phyloP scores from a whole-genome alignment of 2,888 invertebrate species.

The Cryptocephalus moraei region DNA sequence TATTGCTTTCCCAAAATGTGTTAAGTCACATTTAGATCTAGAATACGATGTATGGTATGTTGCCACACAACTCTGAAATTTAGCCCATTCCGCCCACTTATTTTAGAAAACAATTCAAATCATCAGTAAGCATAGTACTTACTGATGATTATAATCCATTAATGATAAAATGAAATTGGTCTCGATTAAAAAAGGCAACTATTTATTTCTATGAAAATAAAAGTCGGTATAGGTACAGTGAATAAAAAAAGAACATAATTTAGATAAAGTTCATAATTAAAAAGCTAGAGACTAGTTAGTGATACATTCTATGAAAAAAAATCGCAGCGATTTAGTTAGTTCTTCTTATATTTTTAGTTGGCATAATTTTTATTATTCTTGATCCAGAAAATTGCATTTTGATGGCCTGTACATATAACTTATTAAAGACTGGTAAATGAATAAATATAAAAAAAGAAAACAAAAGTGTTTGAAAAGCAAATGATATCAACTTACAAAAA shows the following conservation, averaged over 20 bases:
- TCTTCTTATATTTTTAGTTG: too few species aligned
- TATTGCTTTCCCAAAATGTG: too few species aligned
- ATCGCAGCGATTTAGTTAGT: constrained; percentile 21
- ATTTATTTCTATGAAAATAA: constrained; percentile 35
- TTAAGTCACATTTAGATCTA: too few species aligned
- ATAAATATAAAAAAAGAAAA: constrained; percentile 10
- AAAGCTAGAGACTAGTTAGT: constrained; percentile 33
- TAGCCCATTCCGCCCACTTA: too few species aligned
- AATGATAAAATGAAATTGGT: background rate
- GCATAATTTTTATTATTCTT: too few species aligned
- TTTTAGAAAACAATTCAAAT: too few species aligned
- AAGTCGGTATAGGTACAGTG: constrained; percentile 24
- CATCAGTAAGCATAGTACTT: too few species aligned
- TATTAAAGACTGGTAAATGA: too few species aligned
- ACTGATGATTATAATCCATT: too few species aligned
- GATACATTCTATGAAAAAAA: constrained; percentile 15
- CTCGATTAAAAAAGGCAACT: constrained; percentile 31
- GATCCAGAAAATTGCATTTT: too few species aligned
- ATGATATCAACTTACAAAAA: constrained; percentile 11
- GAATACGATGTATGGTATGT: too few species aligned
- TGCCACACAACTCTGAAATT: too few species aligned
- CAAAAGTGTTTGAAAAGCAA: constrained; percentile 12
- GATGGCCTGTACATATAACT: background rate
- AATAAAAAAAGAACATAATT: constrained; percentile 12
- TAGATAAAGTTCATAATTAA: constrained; percentile 20